These are phyloP conservation scores for Bhutanitis thaidina DNA, from an alignment of 2,888 invertebrate genomes.

Conservation along the genomic window DNA sequence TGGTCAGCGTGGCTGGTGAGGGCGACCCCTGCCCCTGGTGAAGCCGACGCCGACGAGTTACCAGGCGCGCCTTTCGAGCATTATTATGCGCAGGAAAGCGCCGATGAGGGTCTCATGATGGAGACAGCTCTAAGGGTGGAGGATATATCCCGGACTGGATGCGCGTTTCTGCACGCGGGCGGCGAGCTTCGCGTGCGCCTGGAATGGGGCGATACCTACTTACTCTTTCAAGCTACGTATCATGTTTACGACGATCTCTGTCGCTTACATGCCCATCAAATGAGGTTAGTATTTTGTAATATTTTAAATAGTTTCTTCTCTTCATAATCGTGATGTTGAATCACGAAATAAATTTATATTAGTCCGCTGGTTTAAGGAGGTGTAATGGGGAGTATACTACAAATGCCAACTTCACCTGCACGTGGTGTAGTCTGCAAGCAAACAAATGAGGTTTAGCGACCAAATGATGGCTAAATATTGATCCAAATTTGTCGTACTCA, in stretches of 20 bases:
- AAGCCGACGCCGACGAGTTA: conserved; percentile 83
- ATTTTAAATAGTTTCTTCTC: no score
- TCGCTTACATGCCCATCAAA: conserved; percentile 89
- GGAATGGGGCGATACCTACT: conserved; percentile 90
- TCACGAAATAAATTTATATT: no score
- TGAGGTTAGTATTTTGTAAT: conserved; percentile 79
- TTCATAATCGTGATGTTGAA: no score
- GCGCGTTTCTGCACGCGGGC: conserved; percentile 85
- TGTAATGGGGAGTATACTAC: no score
- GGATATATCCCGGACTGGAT: conserved; percentile 84
- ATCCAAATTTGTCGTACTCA: no score
- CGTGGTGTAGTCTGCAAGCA: no score
- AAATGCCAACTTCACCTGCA: no score
- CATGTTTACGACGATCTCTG: conserved; percentile 91
- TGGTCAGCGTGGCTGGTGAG: conserved; percentile 85
- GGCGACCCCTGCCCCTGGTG: conserved; percentile 73
- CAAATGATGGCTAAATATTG: no score
- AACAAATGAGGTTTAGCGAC: no score
- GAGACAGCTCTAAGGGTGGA: conserved; percentile 87
- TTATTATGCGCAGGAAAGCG: conserved; percentile 89
- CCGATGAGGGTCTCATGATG: conserved; percentile 90
- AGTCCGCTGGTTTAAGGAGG: no score
- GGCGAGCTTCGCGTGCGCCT: conserved; percentile 87
- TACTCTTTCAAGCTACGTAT: conserved; percentile 89
- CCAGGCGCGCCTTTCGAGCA: conserved; percentile 88